These are phyloP conservation scores for Mandrillus leucophaeus DNA, from an alignment of 2,113 vertebrate genomes.

Conservation along the genomic window DNA sequence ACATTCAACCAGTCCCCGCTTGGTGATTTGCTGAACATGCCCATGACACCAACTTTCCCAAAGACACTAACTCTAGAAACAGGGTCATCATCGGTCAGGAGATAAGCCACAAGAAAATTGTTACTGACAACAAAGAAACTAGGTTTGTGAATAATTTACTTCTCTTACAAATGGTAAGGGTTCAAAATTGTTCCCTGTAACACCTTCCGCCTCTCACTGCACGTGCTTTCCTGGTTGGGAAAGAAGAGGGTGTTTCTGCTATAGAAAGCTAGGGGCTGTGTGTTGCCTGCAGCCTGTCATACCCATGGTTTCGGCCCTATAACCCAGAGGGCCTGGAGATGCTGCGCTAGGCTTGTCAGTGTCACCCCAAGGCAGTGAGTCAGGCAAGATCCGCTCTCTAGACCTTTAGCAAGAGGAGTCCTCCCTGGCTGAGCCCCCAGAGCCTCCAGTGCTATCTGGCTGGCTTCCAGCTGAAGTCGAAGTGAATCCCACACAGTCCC, in stretches of 20 bases:
- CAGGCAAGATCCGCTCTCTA: background rate
- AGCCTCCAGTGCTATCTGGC: background rate
- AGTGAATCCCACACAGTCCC: background rate
- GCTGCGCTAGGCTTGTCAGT: no score
- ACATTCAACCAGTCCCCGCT: rapidly evolving
- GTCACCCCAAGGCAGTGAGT: background rate
- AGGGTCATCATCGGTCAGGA: background rate
- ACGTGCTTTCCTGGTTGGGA: background rate
- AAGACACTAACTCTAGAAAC: background rate
- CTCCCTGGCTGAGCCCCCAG: rapidly evolving
- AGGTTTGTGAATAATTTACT: background rate
- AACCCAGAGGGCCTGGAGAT: background rate
- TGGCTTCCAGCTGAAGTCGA: background rate
- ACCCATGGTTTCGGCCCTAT: rapidly evolving
- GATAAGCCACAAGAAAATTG: background rate
- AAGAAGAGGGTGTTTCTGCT: background rate
- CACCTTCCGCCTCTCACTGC: background rate
- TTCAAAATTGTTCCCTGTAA: background rate
- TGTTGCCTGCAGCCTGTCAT: background rate
- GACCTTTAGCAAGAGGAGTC: background rate
- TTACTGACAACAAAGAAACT: background rate
- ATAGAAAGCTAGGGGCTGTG: background rate
- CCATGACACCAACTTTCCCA: background rate
- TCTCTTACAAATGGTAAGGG: background rate
- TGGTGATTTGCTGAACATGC: background rate